Percentiles rank a stretch among this genome's conserved stretches.
phyloP scores from a whole-genome alignment of 1,140 invertebrate genomes.

The Pemphigus obesinymphae region DNA sequence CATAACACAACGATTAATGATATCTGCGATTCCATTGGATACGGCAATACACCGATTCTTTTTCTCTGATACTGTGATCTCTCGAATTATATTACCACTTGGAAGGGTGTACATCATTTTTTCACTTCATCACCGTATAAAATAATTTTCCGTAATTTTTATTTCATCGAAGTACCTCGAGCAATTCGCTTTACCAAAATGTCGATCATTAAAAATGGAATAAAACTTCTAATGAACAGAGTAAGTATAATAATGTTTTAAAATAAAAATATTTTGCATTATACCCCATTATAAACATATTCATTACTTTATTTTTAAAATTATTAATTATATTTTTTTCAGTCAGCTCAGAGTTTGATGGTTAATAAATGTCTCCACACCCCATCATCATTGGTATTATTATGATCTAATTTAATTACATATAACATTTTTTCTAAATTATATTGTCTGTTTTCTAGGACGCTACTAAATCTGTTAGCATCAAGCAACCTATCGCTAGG shows the following conservation, averaged over 20 bases:
- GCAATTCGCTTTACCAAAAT: background rate
- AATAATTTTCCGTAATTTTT: background rate
- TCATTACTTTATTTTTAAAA: too few relatives aligned
- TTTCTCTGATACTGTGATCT: background rate
- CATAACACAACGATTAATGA: background rate
- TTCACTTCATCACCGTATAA: background rate
- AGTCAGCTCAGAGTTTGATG: slow-evolving; percentile 20
- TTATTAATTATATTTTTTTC: background rate
- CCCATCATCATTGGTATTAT: slow-evolving; percentile 11
- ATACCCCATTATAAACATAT: too few relatives aligned
- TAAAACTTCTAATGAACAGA: slow-evolving; percentile 22
- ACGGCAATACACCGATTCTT: background rate
- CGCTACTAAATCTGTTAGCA: background rate
- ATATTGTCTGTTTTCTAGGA: background rate
- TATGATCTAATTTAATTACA: background rate
- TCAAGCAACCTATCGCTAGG: background rate
- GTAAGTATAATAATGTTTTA: background rate
- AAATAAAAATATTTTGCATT: too few relatives aligned
- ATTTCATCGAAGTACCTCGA: background rate
- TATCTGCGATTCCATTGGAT: slow-evolving; percentile 2
- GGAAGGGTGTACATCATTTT: background rate
- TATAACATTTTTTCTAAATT: background rate
- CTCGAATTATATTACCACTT: background rate
- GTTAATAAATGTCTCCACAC: slow-evolving; percentile 30
- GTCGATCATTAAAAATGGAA: slow-evolving; percentile 38